These are phyloP conservation scores for Drosophila acutilabella DNA, from an alignment of 2,888 invertebrate genomes.

Conservation along the genomic window DNA sequence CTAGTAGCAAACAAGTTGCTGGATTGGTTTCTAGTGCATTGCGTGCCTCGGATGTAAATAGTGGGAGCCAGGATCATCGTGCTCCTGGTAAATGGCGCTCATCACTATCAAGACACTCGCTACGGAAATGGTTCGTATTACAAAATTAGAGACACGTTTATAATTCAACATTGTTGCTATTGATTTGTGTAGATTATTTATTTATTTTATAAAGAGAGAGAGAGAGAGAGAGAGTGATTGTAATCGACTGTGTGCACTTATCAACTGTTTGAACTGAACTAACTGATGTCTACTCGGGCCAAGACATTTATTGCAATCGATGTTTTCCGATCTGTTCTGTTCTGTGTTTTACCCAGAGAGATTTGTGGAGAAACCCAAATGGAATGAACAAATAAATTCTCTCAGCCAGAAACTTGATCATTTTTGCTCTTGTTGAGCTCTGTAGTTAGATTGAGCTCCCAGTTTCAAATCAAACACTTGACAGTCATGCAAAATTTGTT, in stretches of 20 bases:
- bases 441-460: constrained; percentile 18
- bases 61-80: constrained; percentile 54
- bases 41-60: constrained; percentile 61
- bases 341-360: constrained; percentile 43
- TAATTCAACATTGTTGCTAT: constrained; percentile 38
- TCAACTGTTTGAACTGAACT: constrained; percentile 33
- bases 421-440: constrained; percentile 17
- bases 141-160: constrained; percentile 18
- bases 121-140: constrained; percentile 33
- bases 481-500: constrained; percentile 29
- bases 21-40: constrained; percentile 44
- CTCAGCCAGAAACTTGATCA: neutral
- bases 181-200: constrained; percentile 7
- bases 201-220: neutral
- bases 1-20: neutral
- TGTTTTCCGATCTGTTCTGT: neutral
- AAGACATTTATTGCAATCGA: constrained; percentile 44
- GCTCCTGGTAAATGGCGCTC: constrained; percentile 56
- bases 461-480: constrained; percentile 25
- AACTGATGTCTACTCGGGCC: constrained; percentile 9
- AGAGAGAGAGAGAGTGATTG: neutral
- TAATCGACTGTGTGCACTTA: constrained; percentile 21
- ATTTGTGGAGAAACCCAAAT: constrained; percentile 38
- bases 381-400: constrained; percentile 12
- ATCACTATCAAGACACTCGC: constrained; percentile 54